Evolutionary conservation across 2,797 vertebrate genomes (phyloP), one percentile per base, ranked within the genome.

Genomic region (Onychomys leucogaster): DNA sequence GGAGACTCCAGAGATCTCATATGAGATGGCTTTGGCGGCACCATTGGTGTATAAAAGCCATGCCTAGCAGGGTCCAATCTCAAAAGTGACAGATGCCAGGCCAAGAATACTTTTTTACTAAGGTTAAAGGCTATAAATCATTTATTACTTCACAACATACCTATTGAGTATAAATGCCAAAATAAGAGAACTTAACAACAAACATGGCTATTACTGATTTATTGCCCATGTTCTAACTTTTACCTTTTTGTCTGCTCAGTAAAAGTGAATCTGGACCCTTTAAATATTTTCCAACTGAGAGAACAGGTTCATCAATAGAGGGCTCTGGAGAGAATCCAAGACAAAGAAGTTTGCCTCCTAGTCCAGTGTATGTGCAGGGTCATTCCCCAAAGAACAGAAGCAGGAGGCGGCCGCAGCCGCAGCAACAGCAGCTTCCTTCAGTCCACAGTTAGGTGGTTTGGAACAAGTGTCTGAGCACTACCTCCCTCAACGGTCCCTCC

Each of bases 221-320:
- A 67, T 77, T 76, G 2, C 41, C 59, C 52, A 76, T n/a, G 14
- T 7, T 61, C 88, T 89, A 87, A 94, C 84, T 86, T 75, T 75
- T 57, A 90, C 14, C 78, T 49, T 95, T 92, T 97, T 94, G 52
- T 83, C 83, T 82, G 93, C n/a, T 94, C 57, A 57, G 46, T 41
- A 16, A 95, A 96, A 96, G 76, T 91, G 46, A 25, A 91, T 95
- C 97, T 96, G 95, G 75, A 94, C 92, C 97, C 65, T 95, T 96
- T 65, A 69, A 81, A 49, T 73, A 85, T 32, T 89, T 92, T 86
- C 49, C 49, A n/a, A 4, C 16, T 65, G 29, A 59, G 76, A 41
- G 71, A 78, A 91, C 90, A 89, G n/a, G 7, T 65, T 95, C 93
- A 41, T 91, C 80, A 75, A 52, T 69, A 95, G 90, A 65, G 52